These are phyloP conservation scores for Ctenoplectra terminalis DNA, from an alignment of 1,140 invertebrate species.

Conservation along the genomic window DNA sequence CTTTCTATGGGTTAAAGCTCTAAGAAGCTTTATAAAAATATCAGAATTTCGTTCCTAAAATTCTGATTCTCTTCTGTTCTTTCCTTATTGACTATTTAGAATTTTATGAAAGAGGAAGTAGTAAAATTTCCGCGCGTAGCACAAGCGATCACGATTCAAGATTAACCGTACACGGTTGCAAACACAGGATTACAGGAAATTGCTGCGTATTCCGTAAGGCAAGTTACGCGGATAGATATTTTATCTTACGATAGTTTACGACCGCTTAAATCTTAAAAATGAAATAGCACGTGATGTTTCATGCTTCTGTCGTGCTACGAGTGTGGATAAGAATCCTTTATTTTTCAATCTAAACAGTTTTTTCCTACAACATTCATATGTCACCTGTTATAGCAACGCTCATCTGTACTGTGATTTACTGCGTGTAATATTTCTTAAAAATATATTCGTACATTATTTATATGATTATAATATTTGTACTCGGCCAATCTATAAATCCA, in stretches of 20 bases:
- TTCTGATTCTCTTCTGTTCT: neutral
- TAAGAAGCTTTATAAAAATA: too few species aligned
- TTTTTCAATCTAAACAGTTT: constrained; percentile 14
- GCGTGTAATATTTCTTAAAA: neutral
- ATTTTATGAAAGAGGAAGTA: neutral
- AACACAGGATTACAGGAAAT: constrained; percentile 20
- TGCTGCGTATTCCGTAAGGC: neutral
- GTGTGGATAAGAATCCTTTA: constrained; percentile 29
- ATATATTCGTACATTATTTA: neutral
- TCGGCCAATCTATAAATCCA: neutral
- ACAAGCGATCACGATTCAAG: constrained; percentile 2
- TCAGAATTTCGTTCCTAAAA: too few species aligned
- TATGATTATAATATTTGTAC: too few species aligned
- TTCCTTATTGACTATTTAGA: neutral
- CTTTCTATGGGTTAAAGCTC: too few species aligned
- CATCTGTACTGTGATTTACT: neutral
- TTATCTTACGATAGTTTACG: constrained; percentile 24
- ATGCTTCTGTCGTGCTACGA: constrained; percentile 7
- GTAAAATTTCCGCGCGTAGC: neutral
- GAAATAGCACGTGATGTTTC: constrained; percentile 29
- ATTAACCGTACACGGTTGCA: constrained; percentile 18
- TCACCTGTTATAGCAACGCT: too few species aligned
- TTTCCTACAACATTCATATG: neutral
- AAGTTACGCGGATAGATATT: neutral
- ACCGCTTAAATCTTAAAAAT: constrained; percentile 35